Base-by-base conservation (phyloP, 2,888 invertebrate species). In the Macrosiphum euphorbiae region DNA sequence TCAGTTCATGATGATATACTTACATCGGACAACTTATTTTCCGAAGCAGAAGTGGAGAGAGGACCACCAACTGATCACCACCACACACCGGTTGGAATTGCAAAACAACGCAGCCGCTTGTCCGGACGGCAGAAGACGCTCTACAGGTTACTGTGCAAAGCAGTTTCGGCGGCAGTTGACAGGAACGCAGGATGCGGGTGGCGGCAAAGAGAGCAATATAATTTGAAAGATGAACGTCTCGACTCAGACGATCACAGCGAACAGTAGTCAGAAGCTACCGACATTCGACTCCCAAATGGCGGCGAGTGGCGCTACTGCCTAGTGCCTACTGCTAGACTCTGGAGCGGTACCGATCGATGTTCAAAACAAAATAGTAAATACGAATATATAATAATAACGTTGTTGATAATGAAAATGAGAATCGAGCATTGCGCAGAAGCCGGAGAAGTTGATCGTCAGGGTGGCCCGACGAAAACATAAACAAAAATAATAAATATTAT, bases 251-350 rank as follows among this genome's bases (percentile, higher is more conserved):
- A 0, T 13, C 67, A 67, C 4, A 13, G n/a, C n/a, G n/a, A 67
- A n/a, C n/a, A n/a, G n/a, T 7, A n/a, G n/a, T 16, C n/a, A n/a
- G 1, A n/a, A n/a, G 8, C 35, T 41, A 0, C 0, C 10, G 61
- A 61, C 28, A 10, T 28, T 10, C 28, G 61, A 61, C 28, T 28
- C 28, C 7, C 20, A 7, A n/a, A 2, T 78, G 67, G 55, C 20
- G 16, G 50, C 16, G 50, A 13, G 50, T 50, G 50, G 50, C 50
- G 52, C 20, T 55, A 55, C 20, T 3, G 16, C 55, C n/a, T n/a
- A n/a, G n/a, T n/a, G n/a, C n/a, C 20, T 55, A 55, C 20, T 3
- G 16, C 55, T 20, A 55, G 55, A 55, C 55, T 20, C 20, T 55
- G 20, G 3, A 52, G 52, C 16, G 16, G 52, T 28, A 3, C 78